Evolutionary conservation across 2,888 invertebrate genomes (phyloP), one percentile per base, ranked within the genome.

Genomic region (Drosophila pseudotakahashii): DNA sequence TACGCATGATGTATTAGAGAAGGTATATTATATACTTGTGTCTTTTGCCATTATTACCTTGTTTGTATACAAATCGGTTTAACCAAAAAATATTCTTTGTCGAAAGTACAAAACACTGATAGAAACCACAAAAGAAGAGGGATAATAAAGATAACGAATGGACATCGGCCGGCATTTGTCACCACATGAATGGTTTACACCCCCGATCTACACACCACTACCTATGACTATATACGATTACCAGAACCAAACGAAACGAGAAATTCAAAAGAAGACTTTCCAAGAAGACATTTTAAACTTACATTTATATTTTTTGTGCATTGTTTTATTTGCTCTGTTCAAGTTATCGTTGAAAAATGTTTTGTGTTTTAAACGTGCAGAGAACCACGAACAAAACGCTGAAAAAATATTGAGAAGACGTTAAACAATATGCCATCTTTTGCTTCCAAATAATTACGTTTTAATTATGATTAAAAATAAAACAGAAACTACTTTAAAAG

Each of bases 391-490:
- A 75, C 13, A 62, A 57, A 67, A 54, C 30, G 19, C 37, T 72
- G 45, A 53, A 50, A 48, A 50, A 50, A 57, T 44, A 71, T 32
- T 55, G 14, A 44, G 44, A 53, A 57, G 48, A 58, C 45, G 58
- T 76, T 75, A 59, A 53, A 82, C 75, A 58, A 76, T 69, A 81
- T 85, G 81, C 78, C 79, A 82, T 88, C 78, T 76, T 86, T 80
- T 76, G 84, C 81, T 83, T 81, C 77, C 79, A 88, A 79, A 80
- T 82, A 81, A 87, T 75, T 75, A 81, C 66, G 75, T 73, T 78
- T 76, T 77, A 80, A 76, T 68, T 80, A 82, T 76, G 79, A 81
- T 81, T 36, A 81, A 75, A 61, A 66, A 70, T 53, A 64, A 70
- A 66, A 68, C 60, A 64, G 73, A 75, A 73, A 62, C 30, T 79